Evolutionary conservation across 1,140 invertebrate species (phyloP).

Genomic region (Drosophila nebulosa): DNA sequence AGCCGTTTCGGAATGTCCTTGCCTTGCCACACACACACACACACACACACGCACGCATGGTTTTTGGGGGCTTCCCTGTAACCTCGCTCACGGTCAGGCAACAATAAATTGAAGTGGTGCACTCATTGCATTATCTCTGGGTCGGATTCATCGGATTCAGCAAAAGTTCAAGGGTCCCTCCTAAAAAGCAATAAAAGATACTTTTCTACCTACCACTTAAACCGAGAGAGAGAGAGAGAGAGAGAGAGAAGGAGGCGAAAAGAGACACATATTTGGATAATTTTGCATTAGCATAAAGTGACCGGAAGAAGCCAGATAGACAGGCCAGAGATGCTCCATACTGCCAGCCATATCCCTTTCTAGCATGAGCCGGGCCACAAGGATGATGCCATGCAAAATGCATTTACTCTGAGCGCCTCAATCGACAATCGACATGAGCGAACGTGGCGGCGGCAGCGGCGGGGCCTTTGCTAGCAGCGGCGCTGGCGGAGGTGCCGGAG

Average conservation of each 20-base stretch:
- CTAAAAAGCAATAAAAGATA: conserved; percentile 18
- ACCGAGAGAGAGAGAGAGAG: background rate
- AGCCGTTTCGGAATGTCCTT: conserved; percentile 23
- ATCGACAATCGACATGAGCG: conserved; percentile 49
- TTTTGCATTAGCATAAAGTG: conserved; percentile 46
- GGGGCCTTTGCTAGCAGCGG: conserved; percentile 29
- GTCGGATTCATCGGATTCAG: conserved; percentile 4
- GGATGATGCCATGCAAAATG: conserved; percentile 14
- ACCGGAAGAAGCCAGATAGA: conserved; percentile 37
- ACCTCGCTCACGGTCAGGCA: conserved; percentile 44
- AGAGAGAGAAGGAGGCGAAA: too few relatives aligned
- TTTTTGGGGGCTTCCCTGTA: conserved; percentile 15
- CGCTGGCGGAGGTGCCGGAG: background rate
- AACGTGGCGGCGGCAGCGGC: conserved; percentile 42
- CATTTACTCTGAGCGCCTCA: conserved; percentile 30
- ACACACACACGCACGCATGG: background rate
- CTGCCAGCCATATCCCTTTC: conserved; percentile 21
- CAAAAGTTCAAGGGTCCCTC: conserved; percentile 6
- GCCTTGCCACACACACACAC: conserved; percentile 38
- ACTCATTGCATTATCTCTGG: background rate
- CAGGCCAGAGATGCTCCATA: background rate
- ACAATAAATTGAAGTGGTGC: background rate
- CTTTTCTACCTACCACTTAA: background rate
- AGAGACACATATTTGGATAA: conserved; percentile 14
- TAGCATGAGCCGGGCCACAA: conserved; percentile 2